Evolutionary conservation across 2,888 invertebrate genomes (phyloP), one percentile per base, ranked within the genome.

Genomic region (Kuschelorhynchus macadamiae): DNA sequence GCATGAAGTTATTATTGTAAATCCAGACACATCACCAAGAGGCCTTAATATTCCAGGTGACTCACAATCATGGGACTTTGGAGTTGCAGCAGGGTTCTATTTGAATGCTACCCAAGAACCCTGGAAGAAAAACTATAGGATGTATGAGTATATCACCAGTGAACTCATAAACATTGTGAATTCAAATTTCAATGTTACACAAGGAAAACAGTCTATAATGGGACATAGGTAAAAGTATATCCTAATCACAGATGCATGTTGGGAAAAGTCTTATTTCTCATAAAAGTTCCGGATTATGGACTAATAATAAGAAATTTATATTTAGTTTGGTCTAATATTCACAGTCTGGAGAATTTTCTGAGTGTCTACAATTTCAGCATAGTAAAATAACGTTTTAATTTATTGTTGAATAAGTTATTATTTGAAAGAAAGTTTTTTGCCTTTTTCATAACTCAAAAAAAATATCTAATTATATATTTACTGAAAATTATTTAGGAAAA

Each of bases 11-110:
- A 90, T 96, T 71, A 88, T 99, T 56, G 94, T 99, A 1, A 93
- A 92, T 67, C 97, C 98, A 0, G 99, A 99, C 80, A 99, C 98
- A 0, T 98, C 97, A 74, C 98, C 98, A 0, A 88, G 97, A 76
- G 95, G 93, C 4, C 88, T 94, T 9, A 92, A 94, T 76, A 89
- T 99, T 64, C 90, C 93, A 12, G 97, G 97, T 0, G 96, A 98
- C 84, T 92, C 95, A 80, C 96, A 96, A 32, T 86, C 89, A 14
- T 97, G 93, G 89, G 97, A 98, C 84, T 96, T 99, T 85, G 99
- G 99, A 21, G 91, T 92, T 8, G 94, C 94, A 4, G 98, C 98
- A 70, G 96, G 98, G 0, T 98, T 97, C 83, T 99, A 99, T 83
- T 86, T 99, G 1, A 93, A 99, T 85, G 97, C 98, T 3, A 90